Percentiles rank a stretch among this genome's conserved stretches.
These are phyloP conservation scores for Drosophila pseudotakahashii DNA, from an alignment of 2,888 invertebrate genomes.

Conservation along the genomic window DNA sequence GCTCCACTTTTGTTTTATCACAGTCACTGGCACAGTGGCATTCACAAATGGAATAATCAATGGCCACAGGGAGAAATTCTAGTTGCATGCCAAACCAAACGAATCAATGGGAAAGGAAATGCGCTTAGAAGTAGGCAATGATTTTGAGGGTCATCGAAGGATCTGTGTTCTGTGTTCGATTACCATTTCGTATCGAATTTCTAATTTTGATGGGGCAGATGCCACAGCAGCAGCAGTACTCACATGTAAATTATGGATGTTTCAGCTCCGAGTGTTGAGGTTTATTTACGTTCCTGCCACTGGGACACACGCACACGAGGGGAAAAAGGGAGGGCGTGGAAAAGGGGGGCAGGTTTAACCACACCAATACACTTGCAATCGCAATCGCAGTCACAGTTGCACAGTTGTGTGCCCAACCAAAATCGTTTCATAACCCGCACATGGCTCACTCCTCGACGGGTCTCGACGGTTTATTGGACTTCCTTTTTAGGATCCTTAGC, in stretches of 20 bases:
- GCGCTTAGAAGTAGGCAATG: constrained; percentile 64
- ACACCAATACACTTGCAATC: constrained; percentile 51
- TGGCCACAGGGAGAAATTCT: constrained; percentile 25
- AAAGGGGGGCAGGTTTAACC: constrained; percentile 26
- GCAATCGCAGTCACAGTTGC: constrained; percentile 52
- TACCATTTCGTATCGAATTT: constrained; percentile 30
- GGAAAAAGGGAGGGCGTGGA: constrained; percentile 13
- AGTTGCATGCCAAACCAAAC: constrained; percentile 11
- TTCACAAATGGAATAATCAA: constrained; percentile 43
- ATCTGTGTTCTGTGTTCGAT: constrained; percentile 5
- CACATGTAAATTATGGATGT: constrained; percentile 67
- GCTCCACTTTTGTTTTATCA: constrained; percentile 37
- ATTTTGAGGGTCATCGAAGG: constrained; percentile 45
- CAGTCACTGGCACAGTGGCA: not conserved
- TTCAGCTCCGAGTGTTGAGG: constrained; percentile 52
- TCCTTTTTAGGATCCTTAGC: constrained; percentile 37
- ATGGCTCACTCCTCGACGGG: constrained; percentile 20
- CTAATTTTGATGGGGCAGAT: not conserved
- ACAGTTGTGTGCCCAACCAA: constrained; percentile 43
- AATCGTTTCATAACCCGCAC: constrained; percentile 65
- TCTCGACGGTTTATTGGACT: constrained; percentile 2
- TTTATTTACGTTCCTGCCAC: constrained; percentile 70
- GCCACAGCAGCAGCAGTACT: constrained; percentile 39
- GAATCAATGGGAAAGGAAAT: constrained; percentile 24
- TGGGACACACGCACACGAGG: constrained; percentile 32